Base-by-base conservation (phyloP, 2,113 vertebrate species). In the human (Homo sapiens) region DNA sequence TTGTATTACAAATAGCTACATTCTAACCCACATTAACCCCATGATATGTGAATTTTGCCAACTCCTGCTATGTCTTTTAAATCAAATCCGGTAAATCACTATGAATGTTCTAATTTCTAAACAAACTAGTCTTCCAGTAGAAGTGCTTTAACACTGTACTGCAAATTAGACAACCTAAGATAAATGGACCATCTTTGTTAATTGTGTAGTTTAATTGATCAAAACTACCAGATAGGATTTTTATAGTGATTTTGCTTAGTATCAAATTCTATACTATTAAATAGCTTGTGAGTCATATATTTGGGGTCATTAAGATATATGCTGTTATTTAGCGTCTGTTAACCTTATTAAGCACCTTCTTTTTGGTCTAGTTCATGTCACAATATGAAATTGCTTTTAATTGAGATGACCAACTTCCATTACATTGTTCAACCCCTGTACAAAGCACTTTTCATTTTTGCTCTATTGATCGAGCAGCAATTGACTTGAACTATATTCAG, bases 11-110 rank as follows among this genome's bases (percentile, higher is more conserved):
- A 98, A 98, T 98, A 98, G 98, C 98, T 98, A 97, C 98, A 68
- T 98, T 98, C 99, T 99, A 98, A 99, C 99, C 99, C 99, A 97
- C 98, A 98, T 98, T 98, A 99, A 99, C 99, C 99, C 99, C 98
- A 97, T 93, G 99, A 97, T 98, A 98, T 61, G 98, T 97, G 98
- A 98, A 96, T 98, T 98, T 98, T 99, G 99, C 99, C 99, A 98
- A 76, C 98, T 98, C 99, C 98, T 94, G 98, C 98, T 98, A 98
- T 83, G 98, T 96, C 98, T 98, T 98, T 98, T 98, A 98, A 98
- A 98, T 98, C 99, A 96, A 97, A 98, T 97, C 98, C 98, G 97
- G 98, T 98, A 97, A 97, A 98, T 98, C 98, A 98, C 98, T 85
- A 92, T 61, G 97, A 98, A 96, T 96, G 98, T 96, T 98, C 97